Percentiles rank a stretch among this genome's conserved stretches.
These are phyloP conservation scores for Chamaetylas fuelleborni DNA, from an alignment of 2,113 vertebrate species.

Conservation along the genomic window DNA sequence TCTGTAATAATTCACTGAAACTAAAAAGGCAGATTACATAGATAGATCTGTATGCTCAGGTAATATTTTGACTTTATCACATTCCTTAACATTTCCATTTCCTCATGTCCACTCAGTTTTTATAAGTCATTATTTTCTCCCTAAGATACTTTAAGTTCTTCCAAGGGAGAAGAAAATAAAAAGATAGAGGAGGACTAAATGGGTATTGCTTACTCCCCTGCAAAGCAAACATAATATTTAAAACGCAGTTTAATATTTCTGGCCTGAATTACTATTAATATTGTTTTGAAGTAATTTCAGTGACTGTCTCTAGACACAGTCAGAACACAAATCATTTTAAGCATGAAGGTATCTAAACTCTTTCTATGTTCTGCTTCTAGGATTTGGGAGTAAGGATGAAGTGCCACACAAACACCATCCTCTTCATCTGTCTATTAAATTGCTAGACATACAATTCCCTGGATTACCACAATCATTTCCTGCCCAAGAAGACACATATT, in stretches of 20 bases:
- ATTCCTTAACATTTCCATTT: not conserved
- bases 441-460: not conserved
- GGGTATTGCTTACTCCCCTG: not conserved
- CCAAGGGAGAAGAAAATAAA: not conserved
- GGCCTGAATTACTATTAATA: not conserved
- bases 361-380: not conserved
- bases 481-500: not conserved
- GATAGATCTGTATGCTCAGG: not conserved
- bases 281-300: not conserved
- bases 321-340: not conserved
- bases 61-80: not conserved
- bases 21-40: not conserved
- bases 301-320: not conserved
- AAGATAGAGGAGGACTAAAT: not conserved
- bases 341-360: not conserved
- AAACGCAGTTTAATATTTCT: not conserved
- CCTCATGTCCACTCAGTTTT: not conserved
- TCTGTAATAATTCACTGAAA: not conserved
- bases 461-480: not conserved
- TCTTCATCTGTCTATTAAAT: not conserved
- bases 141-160: not conserved
- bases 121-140: not conserved
- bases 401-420: not conserved
- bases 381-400: not conserved
- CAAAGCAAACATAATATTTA: not conserved